Conservation (phyloP, 2,888 invertebrate species). For the Apodemia duryi region DNA sequence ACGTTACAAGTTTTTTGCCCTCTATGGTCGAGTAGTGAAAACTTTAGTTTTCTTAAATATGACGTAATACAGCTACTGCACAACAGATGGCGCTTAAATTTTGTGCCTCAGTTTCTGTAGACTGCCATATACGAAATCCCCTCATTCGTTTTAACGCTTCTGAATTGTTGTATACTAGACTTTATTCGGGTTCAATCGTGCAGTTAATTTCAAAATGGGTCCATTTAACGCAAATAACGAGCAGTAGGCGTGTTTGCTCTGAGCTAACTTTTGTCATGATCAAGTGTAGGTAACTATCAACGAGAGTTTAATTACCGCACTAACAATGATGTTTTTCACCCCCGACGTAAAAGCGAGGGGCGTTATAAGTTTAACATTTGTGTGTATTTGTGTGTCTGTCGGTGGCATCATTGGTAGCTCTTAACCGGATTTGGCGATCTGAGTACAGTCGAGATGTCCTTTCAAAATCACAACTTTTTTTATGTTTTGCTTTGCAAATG, state of each 20-base stretch:
- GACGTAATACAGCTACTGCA: neutral
- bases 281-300: constrained; percentile 26
- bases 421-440: too few relatives aligned
- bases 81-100: constrained; percentile 31
- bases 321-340: neutral
- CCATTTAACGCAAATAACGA: constrained; percentile 69
- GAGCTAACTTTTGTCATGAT: constrained; percentile 48
- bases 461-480: too few relatives aligned
- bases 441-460: too few relatives aligned
- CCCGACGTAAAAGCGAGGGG: too few relatives aligned
- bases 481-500: too few relatives aligned
- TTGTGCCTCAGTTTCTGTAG: neutral
- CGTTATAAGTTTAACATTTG: too few relatives aligned
- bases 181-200: constrained; percentile 69
- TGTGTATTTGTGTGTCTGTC: too few relatives aligned
- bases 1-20: constrained; percentile 34
- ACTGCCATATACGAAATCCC: constrained; percentile 27
- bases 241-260: constrained; percentile 45
- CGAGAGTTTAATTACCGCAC: constrained; percentile 28
- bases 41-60: neutral
- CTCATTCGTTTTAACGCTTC: constrained; percentile 43
- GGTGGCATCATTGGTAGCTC: too few relatives aligned
- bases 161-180: constrained; percentile 48
- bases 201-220: constrained; percentile 71
- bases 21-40: constrained; percentile 33